Base-by-base conservation (phyloP, 2,888 invertebrate species). In the Boloria euphrosyne region DNA sequence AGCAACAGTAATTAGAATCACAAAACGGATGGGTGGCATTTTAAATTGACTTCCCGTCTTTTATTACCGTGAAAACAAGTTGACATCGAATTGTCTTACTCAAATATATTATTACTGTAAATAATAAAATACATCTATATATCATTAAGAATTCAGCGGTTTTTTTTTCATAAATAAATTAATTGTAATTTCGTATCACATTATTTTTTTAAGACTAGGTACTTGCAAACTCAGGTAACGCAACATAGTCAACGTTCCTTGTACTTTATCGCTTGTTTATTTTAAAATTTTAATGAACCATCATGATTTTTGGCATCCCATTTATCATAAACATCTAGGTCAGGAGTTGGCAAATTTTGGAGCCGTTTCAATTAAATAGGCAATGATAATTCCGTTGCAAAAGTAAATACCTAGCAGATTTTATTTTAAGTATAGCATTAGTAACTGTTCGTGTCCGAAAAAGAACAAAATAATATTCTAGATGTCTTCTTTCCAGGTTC, bases 401-500 rank as follows among this genome's bases (percentile, higher is more conserved):
- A 62, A 47, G 50, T 49, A 46, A 58, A 57, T 16, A 18, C 22
- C 43, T 27, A 59, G 47, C 58, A 47, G 16, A 49, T 59, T 31
- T 44, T 22, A 27, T 17, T 22, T 53, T 51, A 60, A 43, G 38
- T 51, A 43, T 31, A 38, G 31, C 31, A 16, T 50, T 18, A 18
- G 7, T 6, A 3, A 44, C 1, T 49, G 7, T 16, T 10, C 10
- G 10, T 38, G 31, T 38, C 31, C 7, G 10, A 7, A 38, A 38
- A 38, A 38, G 1, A 38, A 38, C 7, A 38, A 38, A 38, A 10
- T 38, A 38, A 38, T 22, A 38, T 7, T 10, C 2, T 38, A 7
- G 7, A 38, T 38, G 10, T 46, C 44, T n/a, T 46, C n/a, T 46
- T 78, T 80, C 18, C 81, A 90, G 90, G 86, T 85, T 64, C 80